Percentiles rank a stretch among this genome's conserved stretches.
These are phyloP conservation scores for Sebastes alutus DNA, from an alignment of 2,797 vertebrate genomes.

Conservation along the genomic window DNA sequence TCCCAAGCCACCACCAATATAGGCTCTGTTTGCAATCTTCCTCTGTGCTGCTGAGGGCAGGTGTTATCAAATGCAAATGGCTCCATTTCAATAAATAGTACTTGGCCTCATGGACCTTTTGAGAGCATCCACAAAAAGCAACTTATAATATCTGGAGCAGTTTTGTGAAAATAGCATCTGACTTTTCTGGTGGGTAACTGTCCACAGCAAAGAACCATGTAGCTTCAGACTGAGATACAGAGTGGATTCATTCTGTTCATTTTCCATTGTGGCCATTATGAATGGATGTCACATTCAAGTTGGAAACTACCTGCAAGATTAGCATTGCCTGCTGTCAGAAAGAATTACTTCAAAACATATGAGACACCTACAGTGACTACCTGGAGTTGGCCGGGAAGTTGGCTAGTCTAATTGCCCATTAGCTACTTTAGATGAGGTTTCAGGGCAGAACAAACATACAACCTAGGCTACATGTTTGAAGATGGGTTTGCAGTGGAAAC, in stretches of 20 bases:
- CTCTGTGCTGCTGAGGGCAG: constrained; percentile 1
- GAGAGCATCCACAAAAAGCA: neutral
- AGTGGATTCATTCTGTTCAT: neutral
- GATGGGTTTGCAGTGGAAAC: neutral
- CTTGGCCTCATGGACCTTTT: neutral
- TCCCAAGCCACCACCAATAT: constrained; percentile 23
- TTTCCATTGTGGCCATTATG: neutral
- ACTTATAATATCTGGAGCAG: neutral
- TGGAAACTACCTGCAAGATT: neutral
- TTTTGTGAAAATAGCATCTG: neutral
- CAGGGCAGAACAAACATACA: neutral
- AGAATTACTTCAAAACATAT: neutral
- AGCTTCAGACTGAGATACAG: neutral
- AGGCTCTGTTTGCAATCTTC: constrained; percentile 25
- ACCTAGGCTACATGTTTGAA: neutral
- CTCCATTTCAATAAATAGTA: constrained; percentile 36
- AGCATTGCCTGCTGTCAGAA: neutral
- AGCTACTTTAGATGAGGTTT: neutral
- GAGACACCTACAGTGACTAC: neutral
- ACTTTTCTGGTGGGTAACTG: neutral
- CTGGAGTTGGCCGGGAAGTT: neutral
- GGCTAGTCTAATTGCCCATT: neutral
- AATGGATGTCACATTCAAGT: neutral
- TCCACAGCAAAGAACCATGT: neutral
- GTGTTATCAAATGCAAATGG: constrained; percentile 11